These are phyloP conservation scores for Ischnura elegans DNA, from an alignment of 2,888 invertebrate species.

Conservation along the genomic window DNA sequence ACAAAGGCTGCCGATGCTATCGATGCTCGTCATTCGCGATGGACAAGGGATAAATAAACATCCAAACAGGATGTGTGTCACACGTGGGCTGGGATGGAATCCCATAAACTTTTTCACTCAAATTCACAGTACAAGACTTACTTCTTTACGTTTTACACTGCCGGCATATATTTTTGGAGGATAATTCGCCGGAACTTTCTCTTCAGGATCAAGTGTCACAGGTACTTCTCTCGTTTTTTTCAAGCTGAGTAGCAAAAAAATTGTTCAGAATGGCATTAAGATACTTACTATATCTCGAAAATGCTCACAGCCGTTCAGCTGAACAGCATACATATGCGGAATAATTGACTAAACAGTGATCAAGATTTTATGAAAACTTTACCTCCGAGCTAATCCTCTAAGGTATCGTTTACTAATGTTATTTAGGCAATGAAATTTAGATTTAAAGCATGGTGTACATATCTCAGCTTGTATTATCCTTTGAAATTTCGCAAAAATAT, in stretches of 20 bases:
- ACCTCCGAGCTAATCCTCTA: conserved; percentile 9
- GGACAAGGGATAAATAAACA: neutral
- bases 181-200: neutral
- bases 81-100: neutral
- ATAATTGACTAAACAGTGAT: neutral
- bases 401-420: neutral
- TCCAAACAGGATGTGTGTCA: neutral
- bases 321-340: neutral
- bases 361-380: neutral
- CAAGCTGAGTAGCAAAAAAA: neutral
- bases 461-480: neutral
- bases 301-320: neutral
- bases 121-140: conserved; percentile 19
- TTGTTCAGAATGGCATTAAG: neutral
- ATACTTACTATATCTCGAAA: neutral
- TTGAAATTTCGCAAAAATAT: neutral
- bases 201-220: neutral
- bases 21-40: too few species aligned
- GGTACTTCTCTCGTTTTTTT: neutral
- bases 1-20: too few species aligned
- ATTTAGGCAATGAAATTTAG: neutral
- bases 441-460: neutral
- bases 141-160: neutral
- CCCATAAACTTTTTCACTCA: neutral
- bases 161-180: neutral